Conservation (phyloP, 2,113 vertebrate genomes). For the Oryzias curvinotus region DNA sequence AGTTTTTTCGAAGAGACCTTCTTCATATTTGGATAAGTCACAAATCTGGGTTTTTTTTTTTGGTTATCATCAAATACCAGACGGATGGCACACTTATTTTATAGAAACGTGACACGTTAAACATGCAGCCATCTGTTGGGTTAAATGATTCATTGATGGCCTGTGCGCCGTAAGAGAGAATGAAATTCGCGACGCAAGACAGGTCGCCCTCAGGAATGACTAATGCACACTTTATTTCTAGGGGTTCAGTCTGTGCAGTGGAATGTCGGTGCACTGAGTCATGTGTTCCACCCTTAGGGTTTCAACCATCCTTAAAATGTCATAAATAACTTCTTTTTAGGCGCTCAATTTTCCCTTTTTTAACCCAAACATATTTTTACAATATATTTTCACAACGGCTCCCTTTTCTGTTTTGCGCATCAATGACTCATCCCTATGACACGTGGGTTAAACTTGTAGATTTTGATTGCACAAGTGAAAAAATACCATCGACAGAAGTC, state of each 20-base stretch:
- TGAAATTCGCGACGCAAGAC: slow-evolving; percentile 26
- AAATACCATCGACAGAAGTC: too few relatives aligned
- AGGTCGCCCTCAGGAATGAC: slow-evolving; percentile 30
- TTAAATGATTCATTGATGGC: slow-evolving; percentile 25
- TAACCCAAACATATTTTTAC: too few relatives aligned
- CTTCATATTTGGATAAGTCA: slow-evolving; percentile 12
- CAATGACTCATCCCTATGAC: too few relatives aligned
- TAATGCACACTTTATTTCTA: slow-evolving; percentile 14
- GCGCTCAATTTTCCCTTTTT: too few relatives aligned
- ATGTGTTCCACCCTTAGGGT: slow-evolving; percentile 11
- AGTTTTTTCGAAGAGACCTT: slow-evolving; percentile 37
- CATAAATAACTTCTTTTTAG: too few relatives aligned
- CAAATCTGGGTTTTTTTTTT: background rate
- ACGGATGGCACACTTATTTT: too few relatives aligned
- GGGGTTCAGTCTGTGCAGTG: slow-evolving; percentile 43
- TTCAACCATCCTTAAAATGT: too few relatives aligned
- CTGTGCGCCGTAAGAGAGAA: slow-evolving; percentile 37
- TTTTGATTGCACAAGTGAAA: too few relatives aligned
- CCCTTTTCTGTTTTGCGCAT: too few relatives aligned
- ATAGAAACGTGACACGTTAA: too few relatives aligned
- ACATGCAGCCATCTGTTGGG: background rate
- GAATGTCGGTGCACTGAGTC: slow-evolving; percentile 63
- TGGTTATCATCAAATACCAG: background rate
- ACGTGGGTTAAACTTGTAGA: too few relatives aligned
- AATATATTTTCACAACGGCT: too few relatives aligned